These are phyloP conservation scores for Grammomys dolichurus DNA, from an alignment of 2,113 vertebrate genomes.

Conservation along the genomic window DNA sequence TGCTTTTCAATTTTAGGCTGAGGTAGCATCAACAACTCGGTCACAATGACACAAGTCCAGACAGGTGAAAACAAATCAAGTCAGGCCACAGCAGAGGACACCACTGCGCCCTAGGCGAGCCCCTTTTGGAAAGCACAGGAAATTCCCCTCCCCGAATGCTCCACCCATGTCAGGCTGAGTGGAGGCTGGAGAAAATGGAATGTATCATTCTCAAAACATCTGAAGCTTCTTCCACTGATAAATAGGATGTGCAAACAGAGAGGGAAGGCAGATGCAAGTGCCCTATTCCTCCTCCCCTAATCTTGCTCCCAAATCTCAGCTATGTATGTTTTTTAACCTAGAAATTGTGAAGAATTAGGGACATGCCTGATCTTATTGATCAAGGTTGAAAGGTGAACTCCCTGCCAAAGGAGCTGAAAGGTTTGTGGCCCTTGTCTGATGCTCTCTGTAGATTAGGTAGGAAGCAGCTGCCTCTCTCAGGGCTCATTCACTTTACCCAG, in stretches of 20 bases:
- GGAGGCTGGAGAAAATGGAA: neutral
- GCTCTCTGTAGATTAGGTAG: neutral
- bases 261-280: rapidly evolving
- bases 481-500: neutral
- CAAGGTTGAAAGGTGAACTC: neutral
- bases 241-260: neutral
- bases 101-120: rapidly evolving
- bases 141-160: neutral
- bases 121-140: neutral
- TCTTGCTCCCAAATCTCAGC: neutral
- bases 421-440: neutral
- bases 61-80: neutral
- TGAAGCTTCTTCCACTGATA: neutral
- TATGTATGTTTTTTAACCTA: neutral
- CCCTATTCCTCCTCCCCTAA: neutral
- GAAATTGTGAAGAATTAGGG: too few relatives aligned
- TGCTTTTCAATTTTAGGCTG: neutral
- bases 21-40: neutral
- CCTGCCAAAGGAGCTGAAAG: neutral
- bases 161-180: neutral
- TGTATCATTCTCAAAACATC: neutral
- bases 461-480: neutral
- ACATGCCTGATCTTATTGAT: neutral
- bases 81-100: neutral
- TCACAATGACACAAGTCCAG: neutral